Evolutionary conservation across 2,888 invertebrate species (phyloP), one percentile per base, ranked within the genome.

Genomic region (Nematopogon swammerdamellus): DNA sequence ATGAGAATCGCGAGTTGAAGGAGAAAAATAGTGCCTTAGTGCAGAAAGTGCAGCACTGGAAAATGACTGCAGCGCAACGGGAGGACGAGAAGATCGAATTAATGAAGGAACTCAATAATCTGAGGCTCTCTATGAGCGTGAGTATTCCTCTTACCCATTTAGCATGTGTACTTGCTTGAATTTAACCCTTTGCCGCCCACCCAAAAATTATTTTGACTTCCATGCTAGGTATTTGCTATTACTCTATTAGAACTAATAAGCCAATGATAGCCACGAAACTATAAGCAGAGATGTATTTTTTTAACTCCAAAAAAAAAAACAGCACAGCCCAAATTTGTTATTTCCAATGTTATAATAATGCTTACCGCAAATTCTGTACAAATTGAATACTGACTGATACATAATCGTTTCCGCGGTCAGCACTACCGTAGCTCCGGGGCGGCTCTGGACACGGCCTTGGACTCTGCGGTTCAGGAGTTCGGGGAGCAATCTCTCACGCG

Each of bases 1-100:
- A 70, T 36, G 68, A 72, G 60, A 51, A 68, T 25, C 65, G 63
- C 57, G 63, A 65, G 53, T 64, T 79, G 8, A 65, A 60, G 52
- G 65, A 68, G 53, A 67, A 63, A 61, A 80, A 80, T 56, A 72
- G 61, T 61, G 72, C 75, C 52, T 58, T 80, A 54, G 76, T 65
- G 2, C 65, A 69, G 50, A 69, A 69, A 54, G 64, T 72, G 6
- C 77, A 80, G 49, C 64, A 64, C 58, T 75, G 69, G 71, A 76
- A 74, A 59, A 64, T 74, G 61, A 63, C 65, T 30, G 70, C 72
- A 10, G 71, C 66, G 17, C 68, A 72, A 51, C 63, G 62, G 20
- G 74, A 76, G 25, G 68, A 67, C 50, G 76, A 80, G 45, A 77
- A 74, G 55, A 54, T 75, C 1, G 67, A 66, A 11, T 58, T 79